These are phyloP conservation scores for Drepanosiphum platanoidis DNA, from an alignment of 2,888 invertebrate species.

Conservation along the genomic window DNA sequence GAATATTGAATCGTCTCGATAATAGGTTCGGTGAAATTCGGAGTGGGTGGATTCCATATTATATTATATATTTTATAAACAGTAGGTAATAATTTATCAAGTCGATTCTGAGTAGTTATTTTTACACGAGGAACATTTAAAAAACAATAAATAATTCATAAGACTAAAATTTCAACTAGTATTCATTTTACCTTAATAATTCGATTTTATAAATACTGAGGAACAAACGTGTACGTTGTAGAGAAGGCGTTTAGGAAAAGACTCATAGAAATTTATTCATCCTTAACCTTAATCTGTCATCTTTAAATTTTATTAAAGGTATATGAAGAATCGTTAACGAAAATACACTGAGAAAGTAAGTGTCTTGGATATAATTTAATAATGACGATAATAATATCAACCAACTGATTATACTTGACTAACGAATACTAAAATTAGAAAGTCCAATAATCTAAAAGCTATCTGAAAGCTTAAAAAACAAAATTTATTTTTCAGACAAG, in stretches of 20 bases:
- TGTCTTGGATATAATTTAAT: too few relatives aligned
- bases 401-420: too few relatives aligned
- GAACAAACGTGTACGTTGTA: not conserved
- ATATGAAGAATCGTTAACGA: not conserved
- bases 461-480: too few relatives aligned
- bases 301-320: not conserved
- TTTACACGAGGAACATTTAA: not conserved
- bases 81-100: constrained; percentile 26
- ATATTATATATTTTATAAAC: constrained; percentile 8
- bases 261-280: not conserved
- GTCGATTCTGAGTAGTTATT: not conserved
- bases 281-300: not conserved
- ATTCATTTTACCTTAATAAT: constrained; percentile 12
- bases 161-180: not conserved
- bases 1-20: constrained; percentile 15
- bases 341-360: too few relatives aligned
- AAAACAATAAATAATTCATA: constrained; percentile 43
- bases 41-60: not conserved
- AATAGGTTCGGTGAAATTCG: not conserved
- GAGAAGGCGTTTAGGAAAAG: not conserved
- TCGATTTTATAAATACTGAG: not conserved
- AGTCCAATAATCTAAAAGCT: too few relatives aligned
- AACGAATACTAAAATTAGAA: too few relatives aligned
- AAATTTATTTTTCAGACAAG: too few relatives aligned
- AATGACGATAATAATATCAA: too few relatives aligned